phyloP scores from a whole-genome alignment of 2,888 invertebrate genomes.

The Rhamphomyia laevipes region DNA sequence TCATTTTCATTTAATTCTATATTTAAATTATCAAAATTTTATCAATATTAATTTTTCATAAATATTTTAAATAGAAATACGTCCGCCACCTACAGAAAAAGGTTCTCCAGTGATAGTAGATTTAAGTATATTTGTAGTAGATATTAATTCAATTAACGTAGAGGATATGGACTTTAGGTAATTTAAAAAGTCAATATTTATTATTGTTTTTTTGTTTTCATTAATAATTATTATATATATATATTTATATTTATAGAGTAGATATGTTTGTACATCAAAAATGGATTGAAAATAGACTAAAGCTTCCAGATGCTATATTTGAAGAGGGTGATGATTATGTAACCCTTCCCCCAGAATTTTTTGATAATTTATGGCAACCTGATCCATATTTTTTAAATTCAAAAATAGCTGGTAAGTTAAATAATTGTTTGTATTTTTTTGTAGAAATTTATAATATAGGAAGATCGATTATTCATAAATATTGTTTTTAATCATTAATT shows the following conservation, averaged over 20 bases:
- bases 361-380: constrained; percentile 78
- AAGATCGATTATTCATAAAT: too few relatives aligned
- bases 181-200: constrained; percentile 15
- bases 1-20: too few relatives aligned
- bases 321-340: constrained; percentile 71
- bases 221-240: not conserved
- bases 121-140: constrained; percentile 72
- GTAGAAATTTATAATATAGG: not conserved
- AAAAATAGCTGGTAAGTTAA: constrained; percentile 60
- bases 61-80: constrained; percentile 51
- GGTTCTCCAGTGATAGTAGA: constrained; percentile 64
- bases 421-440: not conserved
- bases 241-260: constrained; percentile 44
- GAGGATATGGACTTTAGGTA: constrained; percentile 84
- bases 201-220: not conserved
- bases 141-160: constrained; percentile 78
- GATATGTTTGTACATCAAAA: constrained; percentile 76
- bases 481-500: too few relatives aligned
- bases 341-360: constrained; percentile 66
- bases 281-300: constrained; percentile 67
- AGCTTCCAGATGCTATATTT: constrained; percentile 64
- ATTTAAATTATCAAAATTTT: too few relatives aligned
- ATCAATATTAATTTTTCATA: not conserved
- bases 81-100: constrained; percentile 62
- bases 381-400: constrained; percentile 78